Evolutionary conservation across 2,797 vertebrate species (phyloP).

Genomic region (Octomys mimax): DNA sequence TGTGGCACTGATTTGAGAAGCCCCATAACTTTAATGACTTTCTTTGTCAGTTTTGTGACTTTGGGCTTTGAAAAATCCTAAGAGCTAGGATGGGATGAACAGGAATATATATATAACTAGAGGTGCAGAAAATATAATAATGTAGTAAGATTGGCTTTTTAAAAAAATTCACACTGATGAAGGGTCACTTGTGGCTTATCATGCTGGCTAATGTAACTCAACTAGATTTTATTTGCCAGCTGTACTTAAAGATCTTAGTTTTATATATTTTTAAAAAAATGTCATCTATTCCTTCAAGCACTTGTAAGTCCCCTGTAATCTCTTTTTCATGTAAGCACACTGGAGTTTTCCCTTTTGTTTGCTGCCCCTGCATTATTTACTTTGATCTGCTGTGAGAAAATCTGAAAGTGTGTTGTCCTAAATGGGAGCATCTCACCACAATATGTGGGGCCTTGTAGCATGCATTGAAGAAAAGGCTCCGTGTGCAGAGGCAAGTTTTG

Average conservation of each 20-base stretch:
- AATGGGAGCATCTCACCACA: conserved; percentile 92
- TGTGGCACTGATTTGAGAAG: conserved; percentile 61
- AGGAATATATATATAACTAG: conserved; percentile 53
- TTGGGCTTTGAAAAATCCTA: conserved; percentile 73
- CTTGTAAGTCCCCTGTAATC: conserved; percentile 91
- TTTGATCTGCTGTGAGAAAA: conserved; percentile 93
- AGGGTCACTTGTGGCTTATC: conserved; percentile 79
- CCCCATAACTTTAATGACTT: conserved; percentile 77
- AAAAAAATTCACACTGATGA: conserved; percentile 50
- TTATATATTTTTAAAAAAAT: conserved; percentile 89
- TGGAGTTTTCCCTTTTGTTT: conserved; percentile 91
- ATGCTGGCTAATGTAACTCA: conserved; percentile 80
- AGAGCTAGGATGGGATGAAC: conserved; percentile 58
- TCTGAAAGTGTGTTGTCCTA: conserved; percentile 92
- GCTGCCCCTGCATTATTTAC: conserved; percentile 91
- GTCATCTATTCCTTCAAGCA: conserved; percentile 90
- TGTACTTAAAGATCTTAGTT: conserved; percentile 88
- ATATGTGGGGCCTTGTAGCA: conserved; percentile 91
- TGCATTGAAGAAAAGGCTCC: conserved; percentile 90
- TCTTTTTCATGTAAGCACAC: conserved; percentile 90
- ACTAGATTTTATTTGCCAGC: conserved; percentile 80
- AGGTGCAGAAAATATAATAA: conserved; percentile 44
- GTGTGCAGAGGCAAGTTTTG: conserved; percentile 92
- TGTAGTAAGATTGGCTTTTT: conserved; percentile 75
- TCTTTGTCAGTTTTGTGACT: conserved; percentile 70